Evolutionary conservation across 2,888 invertebrate genomes (phyloP), one percentile per base, ranked within the genome.

Genomic region (Thera obeliscata): DNA sequence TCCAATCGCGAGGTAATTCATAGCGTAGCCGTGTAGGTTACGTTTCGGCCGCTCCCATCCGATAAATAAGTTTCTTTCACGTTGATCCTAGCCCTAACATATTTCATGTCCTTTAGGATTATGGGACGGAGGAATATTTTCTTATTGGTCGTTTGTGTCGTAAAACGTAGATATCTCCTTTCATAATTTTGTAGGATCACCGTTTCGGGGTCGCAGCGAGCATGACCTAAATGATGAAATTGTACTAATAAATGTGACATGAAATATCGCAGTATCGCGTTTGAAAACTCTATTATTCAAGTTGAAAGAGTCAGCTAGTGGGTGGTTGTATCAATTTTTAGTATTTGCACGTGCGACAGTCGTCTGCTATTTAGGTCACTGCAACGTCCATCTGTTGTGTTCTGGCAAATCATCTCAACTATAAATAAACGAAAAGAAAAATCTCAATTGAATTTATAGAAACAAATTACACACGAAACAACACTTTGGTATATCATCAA

Each of bases 1-100:
- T 69, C 75, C 77, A 78, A 81, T 81, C 75, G 74, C 70, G 74
- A 74, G 77, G 76, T 79, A 77, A 81, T 73, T 76, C 74, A 74
- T 61, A 62, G 58, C 63, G 48, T 71, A 69, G 64, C 69, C 69
- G 67, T 70, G 73, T 76, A 71, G 74, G 74, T 79, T 75, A 70
- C 70, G 69, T 72, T 72, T 76, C 76, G 69, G 70, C 76, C 77
- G 75, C 63, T 70, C 63, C 63, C 66, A 60, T 61, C 58, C 61
- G 66, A 82, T 81, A 82, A 81, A 76, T 77, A 81, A 78, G 78
- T 81, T 81, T 76, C 76, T 76, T 82, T 77, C 76, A 76, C 73
- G 78, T 78, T 77, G 80, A 82, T 81, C 77, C 77, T 70, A 74
- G 71, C 73, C 74, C 73, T 54, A 79, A 80, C 82, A 83, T 83